Evolutionary conservation across 2,797 vertebrate species (phyloP), one percentile per base, ranked within the genome.

Genomic region (Antrozous pallidus): DNA sequence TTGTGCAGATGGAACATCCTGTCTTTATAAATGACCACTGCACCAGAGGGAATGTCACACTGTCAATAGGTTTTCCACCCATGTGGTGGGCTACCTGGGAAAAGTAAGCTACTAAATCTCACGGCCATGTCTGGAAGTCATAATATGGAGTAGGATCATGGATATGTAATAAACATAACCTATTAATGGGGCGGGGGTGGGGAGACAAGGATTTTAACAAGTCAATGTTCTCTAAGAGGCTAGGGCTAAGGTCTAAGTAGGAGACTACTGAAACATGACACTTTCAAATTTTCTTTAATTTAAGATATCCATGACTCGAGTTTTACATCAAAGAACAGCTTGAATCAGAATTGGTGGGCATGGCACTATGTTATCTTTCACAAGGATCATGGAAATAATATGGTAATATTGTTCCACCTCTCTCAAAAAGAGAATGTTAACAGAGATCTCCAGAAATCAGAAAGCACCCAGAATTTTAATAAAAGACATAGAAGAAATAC

Each of bases 321-420:
- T 82, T 93, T 93, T 88, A 93, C 13, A 74, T 54, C 31, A 74
- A 85, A 94, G n/a, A 74, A 18, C 40, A 63, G 45, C 51, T 86
- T 83, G 26, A 49, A 40, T 79, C 38, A 96, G 56, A 96, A 70
- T 47, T 61, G 2, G 10, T 56, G 70, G 42, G 13, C n/a, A 42
- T 17, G 13, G 28, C 28, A 28, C 65, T 71, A 31, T 70, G 8
- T 54, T 51, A 80, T 84, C 58, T 81, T 89, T 87, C 26, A 93
- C 54, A 33, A 78, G 5, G 28, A 77, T 86, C 22, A 16, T 36
- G 49, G 70, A 92, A 79, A 78, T 70, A 56, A 22, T 77, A 47
- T 8, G 14, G 26, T 49, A 56, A 67, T 69, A 80, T 63, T 73
- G 6, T 67, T 86, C 17, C 8, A 84, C 26, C 4, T 13, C 77